Evolutionary conservation across 1,140 invertebrate species (phyloP), one percentile per base, ranked within the genome.

Genomic region (Drosophila bocqueti): DNA sequence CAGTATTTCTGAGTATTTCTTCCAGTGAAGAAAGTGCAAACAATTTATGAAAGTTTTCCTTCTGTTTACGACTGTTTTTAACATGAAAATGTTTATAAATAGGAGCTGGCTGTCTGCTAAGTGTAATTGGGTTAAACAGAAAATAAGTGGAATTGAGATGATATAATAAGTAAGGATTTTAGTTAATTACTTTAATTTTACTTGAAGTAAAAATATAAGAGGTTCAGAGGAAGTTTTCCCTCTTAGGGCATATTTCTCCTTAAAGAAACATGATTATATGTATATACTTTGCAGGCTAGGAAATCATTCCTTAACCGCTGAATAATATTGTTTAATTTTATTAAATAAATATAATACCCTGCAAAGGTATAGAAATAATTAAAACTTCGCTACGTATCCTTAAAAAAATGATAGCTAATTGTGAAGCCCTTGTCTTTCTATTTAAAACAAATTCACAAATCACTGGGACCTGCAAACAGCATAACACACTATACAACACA

Each of bases 71-170:
- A 66, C 38, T 61, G 55, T 68, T 61, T 71, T 79, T 66, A 61
- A 61, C 43, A 43, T 26, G 69, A 52, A 57, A 71, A 75, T 84
- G 73, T 84, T 84, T 84, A 84, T 85, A 85, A 81, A 86, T 72
- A 79, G 42, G 16, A 50, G 46, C 24, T n/a, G 29, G 10, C 13
- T 55, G 18, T 34, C 3, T 13, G 34, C 55, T 21, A 63, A 57
- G 7, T 15, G 13, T 11, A 67, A 72, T 21, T 47, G 45, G 57
- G 52, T 58, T 74, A 66, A 57, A 42, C 24, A 29, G 43, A 76
- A 55, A 13, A 66, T 42, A 18, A 15, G 38, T 16, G 18, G 42
- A 38, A 26, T 26, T 8, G 16, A 4, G 7, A 50, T n/a, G 26
- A 50, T 1, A 11, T 11, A 50, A 29, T 45, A 16, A 24, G 2